These are phyloP conservation scores for Balaeniceps rex DNA, from an alignment of 2,113 vertebrate genomes.

Conservation along the genomic window DNA sequence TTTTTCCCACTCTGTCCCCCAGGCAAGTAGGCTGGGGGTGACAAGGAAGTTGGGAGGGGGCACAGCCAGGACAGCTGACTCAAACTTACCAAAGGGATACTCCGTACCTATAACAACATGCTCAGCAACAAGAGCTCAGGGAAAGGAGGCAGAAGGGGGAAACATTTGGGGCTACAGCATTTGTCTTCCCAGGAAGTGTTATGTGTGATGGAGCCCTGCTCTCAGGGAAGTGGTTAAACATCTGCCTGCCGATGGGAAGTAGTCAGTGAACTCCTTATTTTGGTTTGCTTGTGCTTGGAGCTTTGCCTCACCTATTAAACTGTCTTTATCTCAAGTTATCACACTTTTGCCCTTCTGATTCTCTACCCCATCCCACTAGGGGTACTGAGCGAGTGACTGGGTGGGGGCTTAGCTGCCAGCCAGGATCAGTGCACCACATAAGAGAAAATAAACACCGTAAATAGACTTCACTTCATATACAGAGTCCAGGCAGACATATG, in stretches of 20 bases:
- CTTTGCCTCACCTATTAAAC: not conserved
- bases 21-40: not conserved
- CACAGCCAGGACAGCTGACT: not conserved
- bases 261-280: not conserved
- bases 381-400: fast-evolving
- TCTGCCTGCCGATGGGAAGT: not conserved
- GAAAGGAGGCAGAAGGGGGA: not conserved
- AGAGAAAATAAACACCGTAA: not conserved
- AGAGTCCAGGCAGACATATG: not conserved
- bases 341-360: not conserved
- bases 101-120: not conserved
- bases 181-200: not conserved
- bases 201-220: fast-evolving
- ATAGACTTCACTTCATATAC: not conserved
- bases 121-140: not conserved
- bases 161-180: not conserved
- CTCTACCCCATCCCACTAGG: fast-evolving
- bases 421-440: fast-evolving
- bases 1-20: not conserved
- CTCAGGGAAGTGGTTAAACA: not conserved
- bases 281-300: not conserved
- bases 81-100: not conserved
- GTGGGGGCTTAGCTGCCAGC: not conserved
- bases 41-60: not conserved
- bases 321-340: not conserved